Conservation (phyloP, 1,140 invertebrate genomes). For the Diorhabda carinulata region DNA sequence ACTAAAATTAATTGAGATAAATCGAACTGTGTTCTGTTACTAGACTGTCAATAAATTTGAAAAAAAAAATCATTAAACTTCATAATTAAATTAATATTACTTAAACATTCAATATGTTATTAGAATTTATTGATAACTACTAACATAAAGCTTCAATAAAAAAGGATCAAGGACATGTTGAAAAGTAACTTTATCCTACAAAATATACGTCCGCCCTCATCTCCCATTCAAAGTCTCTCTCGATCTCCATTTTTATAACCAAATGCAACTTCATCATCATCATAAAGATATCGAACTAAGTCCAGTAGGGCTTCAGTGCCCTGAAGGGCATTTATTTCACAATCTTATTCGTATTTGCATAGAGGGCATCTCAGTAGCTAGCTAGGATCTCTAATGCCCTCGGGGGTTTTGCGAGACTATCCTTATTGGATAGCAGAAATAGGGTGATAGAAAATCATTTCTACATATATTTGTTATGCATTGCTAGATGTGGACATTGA, state of each 20-base stretch:
- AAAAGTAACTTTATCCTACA: conserved; percentile 2
- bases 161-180: background rate
- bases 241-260: conserved; percentile 17
- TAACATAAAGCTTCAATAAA: background rate
- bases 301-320: conserved; percentile 22
- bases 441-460: conserved; percentile 33
- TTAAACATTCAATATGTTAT: background rate
- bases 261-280: conserved; percentile 27
- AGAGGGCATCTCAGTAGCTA: conserved; percentile 30
- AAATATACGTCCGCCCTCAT: background rate
- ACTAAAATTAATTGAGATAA: too few relatives aligned
- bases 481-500: conserved; percentile 43
- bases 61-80: too few relatives aligned
- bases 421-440: conserved; percentile 33
- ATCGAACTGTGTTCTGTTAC: too few relatives aligned
- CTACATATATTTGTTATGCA: conserved; percentile 42
- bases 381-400: conserved; percentile 27
- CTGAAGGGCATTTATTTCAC: conserved; percentile 28
- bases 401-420: conserved; percentile 24
- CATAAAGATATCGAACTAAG: conserved; percentile 28
- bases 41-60: too few relatives aligned
- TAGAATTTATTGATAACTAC: background rate
- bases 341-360: conserved; percentile 42
- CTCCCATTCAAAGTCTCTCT: background rate
- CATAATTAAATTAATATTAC: too few relatives aligned